A percentile compares a stretch with the other conserved stretches of the same genome.
Evolutionary conservation across 2,888 invertebrate species (phyloP).

Genomic region (Gymnoscelis rufifasciata): DNA sequence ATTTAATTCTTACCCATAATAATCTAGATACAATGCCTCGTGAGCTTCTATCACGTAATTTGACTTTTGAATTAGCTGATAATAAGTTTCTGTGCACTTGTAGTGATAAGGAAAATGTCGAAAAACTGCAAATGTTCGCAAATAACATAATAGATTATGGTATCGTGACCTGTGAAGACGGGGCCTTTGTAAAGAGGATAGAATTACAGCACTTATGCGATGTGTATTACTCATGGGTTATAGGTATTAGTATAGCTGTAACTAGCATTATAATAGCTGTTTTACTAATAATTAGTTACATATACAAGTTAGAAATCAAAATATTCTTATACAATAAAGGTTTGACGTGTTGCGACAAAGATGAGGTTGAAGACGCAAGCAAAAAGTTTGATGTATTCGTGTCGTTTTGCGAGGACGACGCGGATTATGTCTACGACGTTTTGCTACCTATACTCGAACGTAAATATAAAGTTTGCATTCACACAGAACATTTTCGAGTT

Average conservation of each 20-base stretch:
- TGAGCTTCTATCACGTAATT: background rate
- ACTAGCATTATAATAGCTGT: background rate
- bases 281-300: background rate
- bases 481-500: background rate
- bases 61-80: background rate
- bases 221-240: background rate
- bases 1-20: background rate
- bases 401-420: background rate
- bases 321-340: constrained; percentile 2
- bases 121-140: background rate
- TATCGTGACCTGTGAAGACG: background rate
- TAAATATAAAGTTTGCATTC: background rate
- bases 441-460: background rate
- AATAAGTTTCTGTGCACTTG: background rate
- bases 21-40: background rate
- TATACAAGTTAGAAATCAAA: background rate
- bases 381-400: background rate
- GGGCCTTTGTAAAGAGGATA: background rate
- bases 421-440: background rate
- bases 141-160: background rate
- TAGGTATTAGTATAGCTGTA: background rate
- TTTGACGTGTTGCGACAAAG: background rate
- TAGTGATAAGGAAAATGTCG: background rate
- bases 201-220: background rate
- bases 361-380: background rate